Conservation (phyloP, 2,113 vertebrate genomes). For the Arenaria interpres region DNA sequence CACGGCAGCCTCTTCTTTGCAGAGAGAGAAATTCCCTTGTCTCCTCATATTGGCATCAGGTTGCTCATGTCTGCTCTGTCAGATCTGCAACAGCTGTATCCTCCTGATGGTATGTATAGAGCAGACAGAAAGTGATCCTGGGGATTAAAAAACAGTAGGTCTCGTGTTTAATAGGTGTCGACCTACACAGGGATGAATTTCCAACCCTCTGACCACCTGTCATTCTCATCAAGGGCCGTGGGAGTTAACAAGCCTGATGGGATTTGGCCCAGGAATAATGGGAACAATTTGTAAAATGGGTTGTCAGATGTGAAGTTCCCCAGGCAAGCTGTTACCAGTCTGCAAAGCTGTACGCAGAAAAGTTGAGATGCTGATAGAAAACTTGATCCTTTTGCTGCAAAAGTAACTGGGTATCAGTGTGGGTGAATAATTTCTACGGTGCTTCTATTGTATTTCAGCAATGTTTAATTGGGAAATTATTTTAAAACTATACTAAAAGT, state of each 20-base stretch:
- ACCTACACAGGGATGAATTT: background rate
- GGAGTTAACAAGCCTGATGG: background rate
- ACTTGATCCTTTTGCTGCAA: background rate
- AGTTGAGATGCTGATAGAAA: background rate
- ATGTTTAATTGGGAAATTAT: background rate
- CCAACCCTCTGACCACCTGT: conserved; percentile 13
- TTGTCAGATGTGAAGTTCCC: background rate
- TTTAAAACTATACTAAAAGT: background rate
- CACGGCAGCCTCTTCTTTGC: background rate
- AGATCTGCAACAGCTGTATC: background rate
- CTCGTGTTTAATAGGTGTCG: background rate
- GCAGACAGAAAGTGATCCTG: background rate
- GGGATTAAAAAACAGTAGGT: background rate
- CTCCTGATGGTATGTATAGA: background rate
- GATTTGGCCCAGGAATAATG: background rate
- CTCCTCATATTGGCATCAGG: background rate
- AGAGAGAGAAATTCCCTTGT: background rate
- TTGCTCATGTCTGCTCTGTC: background rate
- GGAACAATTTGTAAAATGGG: background rate
- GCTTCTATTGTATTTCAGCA: background rate
- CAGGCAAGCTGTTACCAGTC: background rate
- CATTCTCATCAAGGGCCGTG: background rate
- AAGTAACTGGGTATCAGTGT: background rate
- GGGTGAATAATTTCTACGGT: background rate
- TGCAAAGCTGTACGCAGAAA: background rate